Percentiles rank a stretch among this genome's conserved stretches.
These are phyloP conservation scores for Cetoscarus ocellatus DNA, from an alignment of 2,797 vertebrate genomes.

Conservation along the genomic window DNA sequence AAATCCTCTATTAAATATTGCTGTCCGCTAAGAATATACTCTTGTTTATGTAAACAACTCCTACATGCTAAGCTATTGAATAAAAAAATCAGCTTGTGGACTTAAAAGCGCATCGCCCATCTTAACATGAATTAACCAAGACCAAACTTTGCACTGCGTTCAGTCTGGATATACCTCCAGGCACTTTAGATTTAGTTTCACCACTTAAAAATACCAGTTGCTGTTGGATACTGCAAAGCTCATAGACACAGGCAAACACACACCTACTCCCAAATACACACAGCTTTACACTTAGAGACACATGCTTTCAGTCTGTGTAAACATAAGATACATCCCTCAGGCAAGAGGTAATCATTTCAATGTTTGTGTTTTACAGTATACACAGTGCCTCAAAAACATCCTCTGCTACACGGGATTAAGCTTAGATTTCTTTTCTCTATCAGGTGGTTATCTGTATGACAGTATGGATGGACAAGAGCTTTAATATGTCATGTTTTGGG, in stretches of 20 bases:
- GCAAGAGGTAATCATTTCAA: conserved; percentile 32
- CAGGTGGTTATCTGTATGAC: not conserved
- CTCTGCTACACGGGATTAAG: not conserved
- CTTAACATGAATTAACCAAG: conserved; percentile 29
- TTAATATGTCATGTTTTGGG: not conserved
- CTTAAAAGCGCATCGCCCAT: not conserved
- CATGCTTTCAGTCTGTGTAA: conserved; percentile 3
- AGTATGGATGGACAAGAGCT: not conserved
- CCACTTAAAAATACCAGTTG: conserved; percentile 18
- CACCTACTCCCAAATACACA: conserved; percentile 2
- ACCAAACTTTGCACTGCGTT: conserved; percentile 14
- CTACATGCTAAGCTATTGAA: not conserved
- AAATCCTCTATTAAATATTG: too few relatives aligned
- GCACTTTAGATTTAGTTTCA: conserved; percentile 21
- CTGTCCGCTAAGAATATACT: too few relatives aligned
- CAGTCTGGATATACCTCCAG: conserved; percentile 22
- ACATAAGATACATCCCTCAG: conserved; percentile 42
- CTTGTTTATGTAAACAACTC: not conserved
- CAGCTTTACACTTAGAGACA: not conserved
- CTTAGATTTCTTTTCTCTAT: not conserved
- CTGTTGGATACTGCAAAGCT: conserved; percentile 11
- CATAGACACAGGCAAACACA: conserved; percentile 6
- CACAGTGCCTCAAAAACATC: conserved; percentile 9
- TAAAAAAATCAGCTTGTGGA: not conserved
- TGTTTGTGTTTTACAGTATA: conserved; percentile 26